Evolutionary conservation across 1,140 invertebrate genomes (phyloP).

Genomic region (Riptortus pedestris): DNA sequence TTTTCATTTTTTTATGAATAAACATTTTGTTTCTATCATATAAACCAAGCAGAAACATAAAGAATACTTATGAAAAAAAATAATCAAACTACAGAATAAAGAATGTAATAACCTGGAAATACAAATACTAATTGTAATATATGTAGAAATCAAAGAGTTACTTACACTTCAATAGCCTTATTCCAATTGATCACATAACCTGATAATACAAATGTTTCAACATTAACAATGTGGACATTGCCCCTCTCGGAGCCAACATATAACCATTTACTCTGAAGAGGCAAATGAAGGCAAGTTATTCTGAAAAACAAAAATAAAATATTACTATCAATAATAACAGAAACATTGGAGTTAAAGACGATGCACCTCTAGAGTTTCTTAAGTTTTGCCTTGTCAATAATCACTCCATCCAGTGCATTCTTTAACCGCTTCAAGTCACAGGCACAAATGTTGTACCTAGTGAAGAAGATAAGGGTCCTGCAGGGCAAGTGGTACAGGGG

Average conservation of each 20-base stretch:
- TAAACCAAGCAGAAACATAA: too few species aligned
- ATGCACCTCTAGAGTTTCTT: neutral
- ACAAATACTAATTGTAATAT: too few species aligned
- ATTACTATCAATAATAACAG: neutral
- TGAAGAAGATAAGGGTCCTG: too few species aligned
- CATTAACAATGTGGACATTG: slow-evolving; percentile 94
- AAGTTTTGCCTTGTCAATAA: neutral
- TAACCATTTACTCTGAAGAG: slow-evolving; percentile 95
- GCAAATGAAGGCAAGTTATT: slow-evolving; percentile 85
- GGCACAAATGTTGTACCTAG: too few species aligned
- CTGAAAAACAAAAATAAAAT: slow-evolving; percentile 43
- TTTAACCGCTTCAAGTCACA: too few species aligned
- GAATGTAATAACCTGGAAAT: too few species aligned
- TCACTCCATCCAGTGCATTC: neutral
- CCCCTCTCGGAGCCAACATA: slow-evolving; percentile 96
- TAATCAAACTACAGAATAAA: too few species aligned
- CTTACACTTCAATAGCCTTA: slow-evolving; percentile 99
- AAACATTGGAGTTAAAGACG: neutral
- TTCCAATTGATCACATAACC: slow-evolving; percentile 99
- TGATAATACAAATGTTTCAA: slow-evolving; percentile 89
- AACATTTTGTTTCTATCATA: too few species aligned
- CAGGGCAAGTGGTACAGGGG: too few species aligned
- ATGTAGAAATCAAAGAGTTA: too few species aligned
- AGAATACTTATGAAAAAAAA: too few species aligned
- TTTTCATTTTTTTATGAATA: too few species aligned